Evolutionary conservation across 2,797 vertebrate species (phyloP).

Genomic region (Mus caroli): DNA sequence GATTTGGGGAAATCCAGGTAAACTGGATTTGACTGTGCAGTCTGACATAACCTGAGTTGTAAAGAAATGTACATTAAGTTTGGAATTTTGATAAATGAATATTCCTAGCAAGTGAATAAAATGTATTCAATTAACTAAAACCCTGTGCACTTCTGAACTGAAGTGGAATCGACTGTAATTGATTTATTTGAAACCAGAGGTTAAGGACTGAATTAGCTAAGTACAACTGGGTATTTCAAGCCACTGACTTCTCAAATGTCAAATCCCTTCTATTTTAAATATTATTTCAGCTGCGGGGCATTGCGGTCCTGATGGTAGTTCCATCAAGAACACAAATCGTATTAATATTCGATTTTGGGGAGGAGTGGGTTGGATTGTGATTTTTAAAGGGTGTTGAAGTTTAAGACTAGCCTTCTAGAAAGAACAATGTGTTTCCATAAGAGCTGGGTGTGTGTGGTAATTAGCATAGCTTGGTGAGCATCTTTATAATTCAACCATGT

Average conservation of each 20-base stretch:
- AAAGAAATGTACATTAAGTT: conserved; percentile 88
- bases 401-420: conserved; percentile 79
- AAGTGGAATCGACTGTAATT: conserved; percentile 96
- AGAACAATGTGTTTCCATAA: conserved; percentile 78
- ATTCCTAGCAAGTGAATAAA: conserved; percentile 92
- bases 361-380: conserved; percentile 80
- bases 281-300: conserved; percentile 95
- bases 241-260: conserved; percentile 96
- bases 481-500: conserved; percentile 79
- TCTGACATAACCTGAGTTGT: conserved; percentile 84
- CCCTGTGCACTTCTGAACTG: conserved; percentile 95
- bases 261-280: conserved; percentile 93
- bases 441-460: conserved; percentile 80
- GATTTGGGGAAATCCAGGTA: conserved; percentile 80
- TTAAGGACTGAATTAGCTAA: conserved; percentile 97
- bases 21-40: conserved; percentile 84
- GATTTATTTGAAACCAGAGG: conserved; percentile 96
- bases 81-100: conserved; percentile 91
- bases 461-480: conserved; percentile 77
- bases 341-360: conserved; percentile 92
- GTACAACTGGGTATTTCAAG: conserved; percentile 97
- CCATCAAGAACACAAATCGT: conserved; percentile 93
- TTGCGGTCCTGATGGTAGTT: conserved; percentile 91
- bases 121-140: conserved; percentile 94
- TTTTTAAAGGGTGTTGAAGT: conserved; percentile 78